Percentiles rank a stretch among this genome's conserved stretches.
phyloP scores from a whole-genome alignment of 2,797 vertebrate genomes.

The Clamator glandarius region DNA sequence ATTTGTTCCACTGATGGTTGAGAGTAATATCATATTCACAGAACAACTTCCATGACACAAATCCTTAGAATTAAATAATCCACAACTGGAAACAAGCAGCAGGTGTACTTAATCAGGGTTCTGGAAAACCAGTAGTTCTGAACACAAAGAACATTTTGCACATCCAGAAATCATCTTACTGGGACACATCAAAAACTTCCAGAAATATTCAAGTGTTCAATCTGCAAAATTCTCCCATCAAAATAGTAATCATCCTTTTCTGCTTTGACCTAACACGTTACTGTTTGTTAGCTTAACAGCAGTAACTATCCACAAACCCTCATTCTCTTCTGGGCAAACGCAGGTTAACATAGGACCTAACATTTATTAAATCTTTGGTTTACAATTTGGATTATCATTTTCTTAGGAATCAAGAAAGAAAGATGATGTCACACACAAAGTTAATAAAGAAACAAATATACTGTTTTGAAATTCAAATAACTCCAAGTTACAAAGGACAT shows the following conservation, averaged over 20 bases:
- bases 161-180: not conserved
- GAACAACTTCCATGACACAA: not conserved
- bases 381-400: not conserved
- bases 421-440: not conserved
- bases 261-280: not conserved
- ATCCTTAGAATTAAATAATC: not conserved
- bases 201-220: not conserved
- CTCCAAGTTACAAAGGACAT: not conserved
- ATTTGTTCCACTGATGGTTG: slow-evolving; percentile 19
- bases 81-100: not conserved
- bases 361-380: not conserved
- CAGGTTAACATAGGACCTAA: not conserved
- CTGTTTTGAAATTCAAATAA: not conserved
- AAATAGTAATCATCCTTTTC: not conserved
- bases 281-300: not conserved
- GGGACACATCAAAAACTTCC: not conserved
- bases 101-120: not conserved
- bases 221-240: not conserved
- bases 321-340: not conserved
- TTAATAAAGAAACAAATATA: not conserved
- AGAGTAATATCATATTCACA: not conserved
- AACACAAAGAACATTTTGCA: not conserved
- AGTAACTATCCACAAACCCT: not conserved
- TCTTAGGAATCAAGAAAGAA: not conserved
- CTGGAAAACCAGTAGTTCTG: not conserved